These are phyloP conservation scores for Rhamphomyia laevipes DNA, from an alignment of 2,888 invertebrate species.

Conservation along the genomic window DNA sequence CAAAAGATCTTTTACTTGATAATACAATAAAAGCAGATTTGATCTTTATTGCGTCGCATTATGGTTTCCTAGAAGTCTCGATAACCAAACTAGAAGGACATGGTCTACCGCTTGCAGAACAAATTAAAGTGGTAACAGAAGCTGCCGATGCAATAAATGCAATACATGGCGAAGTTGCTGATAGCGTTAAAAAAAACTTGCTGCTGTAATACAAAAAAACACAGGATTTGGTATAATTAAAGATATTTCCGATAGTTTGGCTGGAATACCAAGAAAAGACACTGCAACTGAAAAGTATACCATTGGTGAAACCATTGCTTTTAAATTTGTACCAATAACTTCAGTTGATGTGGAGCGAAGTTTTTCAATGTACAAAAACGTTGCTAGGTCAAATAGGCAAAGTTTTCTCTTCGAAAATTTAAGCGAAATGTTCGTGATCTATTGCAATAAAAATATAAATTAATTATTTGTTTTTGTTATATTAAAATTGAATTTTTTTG, in stretches of 20 bases:
- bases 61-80: background rate
- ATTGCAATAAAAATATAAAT: background rate
- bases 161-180: background rate
- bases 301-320: background rate
- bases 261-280: background rate
- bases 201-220: background rate
- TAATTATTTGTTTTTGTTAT: background rate
- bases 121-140: background rate
- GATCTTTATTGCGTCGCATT: background rate
- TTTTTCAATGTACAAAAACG: constrained; percentile 4
- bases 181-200: background rate
- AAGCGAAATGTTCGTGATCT: background rate
- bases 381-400: constrained; percentile 1
- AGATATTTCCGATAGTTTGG: background rate
- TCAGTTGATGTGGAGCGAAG: constrained; percentile 3
- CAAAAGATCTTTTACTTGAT: background rate
- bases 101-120: background rate
- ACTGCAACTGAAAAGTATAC: background rate
- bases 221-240: background rate
- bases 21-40: background rate
- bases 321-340: constrained; percentile 1
- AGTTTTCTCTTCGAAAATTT: constrained; percentile 5
- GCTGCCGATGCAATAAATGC: background rate
- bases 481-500: too few relatives aligned
- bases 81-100: background rate